Base-by-base conservation (phyloP, 2,797 vertebrate genomes). In the Lutra lutra region DNA sequence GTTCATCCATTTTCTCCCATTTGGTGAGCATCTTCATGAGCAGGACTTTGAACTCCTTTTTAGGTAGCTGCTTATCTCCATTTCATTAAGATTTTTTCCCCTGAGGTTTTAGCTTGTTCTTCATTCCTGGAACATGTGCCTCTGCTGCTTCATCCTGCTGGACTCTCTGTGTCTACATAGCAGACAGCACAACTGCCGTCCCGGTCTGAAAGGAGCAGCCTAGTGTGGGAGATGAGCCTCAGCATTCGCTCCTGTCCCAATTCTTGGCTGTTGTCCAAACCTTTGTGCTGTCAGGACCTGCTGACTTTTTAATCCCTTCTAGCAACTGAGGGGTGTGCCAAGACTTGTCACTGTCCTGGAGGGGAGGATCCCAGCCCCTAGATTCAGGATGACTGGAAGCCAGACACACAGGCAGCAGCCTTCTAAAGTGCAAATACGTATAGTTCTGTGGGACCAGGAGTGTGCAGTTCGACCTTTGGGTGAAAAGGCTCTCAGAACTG, bases 221-320 rank as follows among this genome's bases (percentile, higher is more conserved):
- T 75, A 15, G 1, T 14, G 14, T 6, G 75, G 68, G 43, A 51
- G 60, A 13, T 4, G 23, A 66, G 32, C 21, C 46, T 51, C 14
- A 13, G 2, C 5, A 0, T 7, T 21, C 35, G 1, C 0, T 38
- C 21, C 5, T 3, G 7, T 2, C 40, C 20, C 14, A 3, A 58
- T 14, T 21, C 14, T 6, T 20, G 60, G 35, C 1, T n/a, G 15
- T 27, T 35, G 43, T 10, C n/a, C n/a, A 6, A 29, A 80, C 12
- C 17, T 54, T 10, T 20, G 72, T 66, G 60, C 46, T 14, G 14
- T 54, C 38, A 46, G 82, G n/a, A 4, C 70, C 27, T 43, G 7
- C 7, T 27, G 13, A 4, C 14, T 27, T 27, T 64, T 38, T 25
- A 54, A 32, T 9, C 12, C 14, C 35, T 85, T 35, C 43, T 20